A percentile compares a stretch with the other conserved stretches of the same genome.
Evolutionary conservation across 1,140 invertebrate species (phyloP).

Genomic region (Streblospio benedicti): DNA sequence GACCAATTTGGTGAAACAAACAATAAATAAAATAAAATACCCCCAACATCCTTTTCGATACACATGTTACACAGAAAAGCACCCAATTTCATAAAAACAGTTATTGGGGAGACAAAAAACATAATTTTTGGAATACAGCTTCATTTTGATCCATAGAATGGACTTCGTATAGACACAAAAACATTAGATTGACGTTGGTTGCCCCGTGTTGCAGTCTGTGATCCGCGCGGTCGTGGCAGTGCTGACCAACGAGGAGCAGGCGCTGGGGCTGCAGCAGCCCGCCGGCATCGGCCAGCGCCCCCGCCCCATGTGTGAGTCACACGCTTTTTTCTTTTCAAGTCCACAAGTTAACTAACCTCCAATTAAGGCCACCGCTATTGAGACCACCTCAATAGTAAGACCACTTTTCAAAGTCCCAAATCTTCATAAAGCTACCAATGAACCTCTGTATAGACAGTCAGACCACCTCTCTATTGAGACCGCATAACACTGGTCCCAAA

Average conservation of each 20-base stretch:
- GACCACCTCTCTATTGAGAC: background rate
- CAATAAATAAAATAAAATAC: too few species aligned
- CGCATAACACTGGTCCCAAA: background rate
- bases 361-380: background rate
- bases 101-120: too few species aligned
- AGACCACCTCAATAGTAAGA: background rate
- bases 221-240: constrained; percentile 60
- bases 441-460: background rate
- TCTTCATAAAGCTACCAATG: background rate
- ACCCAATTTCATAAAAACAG: too few species aligned
- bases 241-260: constrained; percentile 63
- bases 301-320: constrained; percentile 51
- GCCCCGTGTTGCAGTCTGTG: constrained; percentile 52
- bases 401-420: background rate
- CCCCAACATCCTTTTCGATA: too few species aligned
- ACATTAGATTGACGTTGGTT: too few species aligned
- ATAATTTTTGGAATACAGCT: too few species aligned
- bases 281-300: constrained; percentile 68
- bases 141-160: too few species aligned
- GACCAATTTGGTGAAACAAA: too few species aligned
- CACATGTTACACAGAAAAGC: too few species aligned
- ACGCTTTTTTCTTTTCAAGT: background rate
- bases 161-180: too few species aligned
- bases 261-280: constrained; percentile 62
- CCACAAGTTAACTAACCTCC: too few species aligned